Evolutionary conservation across 2,888 invertebrate genomes (phyloP), one percentile per base, ranked within the genome.

Genomic region (Mimumesa dahlbomi): DNA sequence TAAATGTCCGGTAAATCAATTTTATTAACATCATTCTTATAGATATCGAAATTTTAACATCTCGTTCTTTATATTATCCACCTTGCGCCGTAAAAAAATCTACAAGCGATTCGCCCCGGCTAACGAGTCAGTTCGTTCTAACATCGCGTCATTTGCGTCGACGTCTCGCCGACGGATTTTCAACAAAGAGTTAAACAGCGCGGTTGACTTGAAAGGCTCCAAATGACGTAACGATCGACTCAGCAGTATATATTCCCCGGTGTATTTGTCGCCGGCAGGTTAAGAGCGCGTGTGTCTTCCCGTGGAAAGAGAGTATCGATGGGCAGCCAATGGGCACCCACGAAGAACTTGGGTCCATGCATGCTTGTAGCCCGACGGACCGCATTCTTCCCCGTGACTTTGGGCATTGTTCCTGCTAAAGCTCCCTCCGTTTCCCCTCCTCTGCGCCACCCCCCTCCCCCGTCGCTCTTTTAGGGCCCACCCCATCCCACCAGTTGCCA

Each of bases 321-420:
- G 68, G 65, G 54, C 53, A 45, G 48, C 63, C 56, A 67, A 50
- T 57, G 66, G 76, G 76, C 66, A 59, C 72, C 76, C 62, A 69
- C 63, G 71, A 58, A 61, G 71, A 25, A 7, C n/a, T 54, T 56
- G 40, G 40, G 52, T 75, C 68, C 72, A 68, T 77, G 75, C 74
- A 73, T 77, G 68, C 73, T 66, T 70, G 82, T 79, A 77, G 83
- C 85, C 88, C 87, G 88, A 88, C 89, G 88, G 87, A 88, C 89
- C 85, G 85, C 89, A 89, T 89, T 89, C 89, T 89, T 88, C 83
- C 84, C 83, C 84, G 82, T 86, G 85, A 87, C 81, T 79, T 79
- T 84, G 87, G 88, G 88, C 89, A 89, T 89, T 89, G 89, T 89
- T 89, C 86, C 83, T 81, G 70, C 66, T 56, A 65, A 59, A 77